These are phyloP conservation scores for Ditylenchus weischeri DNA, from an alignment of 2,888 invertebrate species.

Conservation along the genomic window DNA sequence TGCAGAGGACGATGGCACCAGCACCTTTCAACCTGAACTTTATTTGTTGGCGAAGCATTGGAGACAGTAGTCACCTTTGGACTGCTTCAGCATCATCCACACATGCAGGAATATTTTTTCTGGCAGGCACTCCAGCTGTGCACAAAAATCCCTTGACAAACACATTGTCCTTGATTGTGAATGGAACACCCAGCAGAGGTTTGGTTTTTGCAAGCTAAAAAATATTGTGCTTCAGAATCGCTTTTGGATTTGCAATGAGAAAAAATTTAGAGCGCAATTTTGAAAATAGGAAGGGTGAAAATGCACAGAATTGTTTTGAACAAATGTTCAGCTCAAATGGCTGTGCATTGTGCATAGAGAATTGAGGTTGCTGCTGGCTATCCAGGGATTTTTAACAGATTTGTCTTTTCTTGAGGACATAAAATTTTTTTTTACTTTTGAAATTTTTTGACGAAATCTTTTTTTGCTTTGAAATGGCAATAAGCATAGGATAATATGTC, in stretches of 20 bases:
- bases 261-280: background rate
- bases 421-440: no score
- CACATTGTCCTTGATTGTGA: slow-evolving; percentile 37
- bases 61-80: slow-evolving; percentile 31
- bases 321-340: no score
- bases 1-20: slow-evolving; percentile 67
- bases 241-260: background rate
- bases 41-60: background rate
- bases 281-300: background rate
- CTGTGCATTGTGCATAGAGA: no score
- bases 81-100: slow-evolving; percentile 48
- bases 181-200: slow-evolving; percentile 39
- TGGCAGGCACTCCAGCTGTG: slow-evolving; percentile 46
- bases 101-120: slow-evolving; percentile 36
- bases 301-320: no score
- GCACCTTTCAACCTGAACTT: slow-evolving; percentile 28
- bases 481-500: no score
- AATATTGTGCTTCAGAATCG: background rate
- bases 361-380: no score
- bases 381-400: no score
- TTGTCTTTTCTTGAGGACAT: no score
- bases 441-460: no score
- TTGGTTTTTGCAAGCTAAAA: slow-evolving; percentile 31
- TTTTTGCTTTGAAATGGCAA: no score
- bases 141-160: slow-evolving; percentile 33